phyloP scores from a whole-genome alignment of 1,140 invertebrate species.

The Phenacoccus solenopsis region DNA sequence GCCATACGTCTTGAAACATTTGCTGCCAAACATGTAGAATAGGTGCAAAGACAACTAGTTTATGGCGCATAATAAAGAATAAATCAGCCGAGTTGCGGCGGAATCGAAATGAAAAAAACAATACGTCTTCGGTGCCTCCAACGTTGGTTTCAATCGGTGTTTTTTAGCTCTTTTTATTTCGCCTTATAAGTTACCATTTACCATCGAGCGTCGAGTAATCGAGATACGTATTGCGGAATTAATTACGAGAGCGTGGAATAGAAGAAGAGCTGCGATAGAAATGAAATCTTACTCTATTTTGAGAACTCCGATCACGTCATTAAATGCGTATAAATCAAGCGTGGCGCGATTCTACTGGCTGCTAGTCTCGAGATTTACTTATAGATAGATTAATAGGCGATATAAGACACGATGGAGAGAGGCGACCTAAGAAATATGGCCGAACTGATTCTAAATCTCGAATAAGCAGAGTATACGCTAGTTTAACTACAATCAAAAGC shows the following conservation, averaged over 20 bases:
- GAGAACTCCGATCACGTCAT: slow-evolving; percentile 10
- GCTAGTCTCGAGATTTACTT: slow-evolving; percentile 12
- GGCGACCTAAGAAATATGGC: slow-evolving; percentile 1
- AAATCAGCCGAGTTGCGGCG: neutral
- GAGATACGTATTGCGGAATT: neutral
- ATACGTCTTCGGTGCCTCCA: neutral
- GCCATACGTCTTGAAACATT: slow-evolving; percentile 16
- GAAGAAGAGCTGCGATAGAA: neutral
- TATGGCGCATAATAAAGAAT: slow-evolving; percentile 12
- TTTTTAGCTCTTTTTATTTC: neutral
- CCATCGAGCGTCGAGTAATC: too few species aligned
- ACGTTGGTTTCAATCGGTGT: neutral
- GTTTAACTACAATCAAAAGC: slow-evolving; percentile 10
- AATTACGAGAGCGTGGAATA: neutral
- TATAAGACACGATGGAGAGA: neutral
- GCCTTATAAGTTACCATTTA: neutral
- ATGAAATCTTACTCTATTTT: slow-evolving; percentile 14
- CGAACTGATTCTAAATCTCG: slow-evolving; percentile 5
- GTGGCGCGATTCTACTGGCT: neutral
- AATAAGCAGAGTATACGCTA: slow-evolving; percentile 7
- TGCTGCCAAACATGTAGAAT: slow-evolving; percentile 12
- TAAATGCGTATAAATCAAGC: slow-evolving; percentile 13
- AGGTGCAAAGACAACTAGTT: slow-evolving; percentile 15
- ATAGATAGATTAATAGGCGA: slow-evolving; percentile 15
- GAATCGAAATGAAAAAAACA: neutral